Percentiles rank a stretch among this genome's conserved stretches.
Conservation (phyloP, 64 coral and sea anemone genomes). For the Anthopleura sola region DNA sequence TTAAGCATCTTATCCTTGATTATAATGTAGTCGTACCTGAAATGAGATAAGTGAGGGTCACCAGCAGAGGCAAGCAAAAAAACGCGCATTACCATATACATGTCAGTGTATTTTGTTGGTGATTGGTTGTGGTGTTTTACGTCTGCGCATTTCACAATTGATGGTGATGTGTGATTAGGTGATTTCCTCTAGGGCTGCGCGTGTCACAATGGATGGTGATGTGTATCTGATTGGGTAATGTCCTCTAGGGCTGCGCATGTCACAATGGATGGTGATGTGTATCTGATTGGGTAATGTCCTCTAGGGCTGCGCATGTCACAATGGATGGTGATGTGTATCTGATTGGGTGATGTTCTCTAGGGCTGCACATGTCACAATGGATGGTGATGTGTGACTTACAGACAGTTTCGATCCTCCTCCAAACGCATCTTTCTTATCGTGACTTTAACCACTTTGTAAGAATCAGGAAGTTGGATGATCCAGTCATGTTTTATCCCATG, state of each 20-base stretch:
- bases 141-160: not conserved
- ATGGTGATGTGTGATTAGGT: not conserved
- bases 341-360: not conserved
- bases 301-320: not conserved
- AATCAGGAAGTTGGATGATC: constrained; percentile 48
- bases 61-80: not conserved
- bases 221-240: not conserved
- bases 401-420: constrained; percentile 84
- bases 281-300: not conserved
- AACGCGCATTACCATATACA: not conserved
- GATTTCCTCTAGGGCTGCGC: not conserved
- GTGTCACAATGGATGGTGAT: not conserved
- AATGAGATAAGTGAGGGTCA: not conserved
- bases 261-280: not conserved
- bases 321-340: not conserved
- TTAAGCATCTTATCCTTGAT: constrained; percentile 23
- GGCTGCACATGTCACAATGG: not conserved
- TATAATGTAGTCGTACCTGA: constrained; percentile 19
- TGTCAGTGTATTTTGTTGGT: not conserved
- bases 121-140: not conserved
- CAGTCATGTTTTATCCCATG: constrained; percentile 49
- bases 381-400: constrained; percentile 49
- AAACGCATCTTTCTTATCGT: constrained; percentile 47
- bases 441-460: constrained; percentile 53
- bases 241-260: no score